Percentiles rank a stretch among this genome's conserved stretches.
Evolutionary conservation across 2,113 vertebrate genomes (phyloP).

Genomic region (Melanerpes aurifrons): DNA sequence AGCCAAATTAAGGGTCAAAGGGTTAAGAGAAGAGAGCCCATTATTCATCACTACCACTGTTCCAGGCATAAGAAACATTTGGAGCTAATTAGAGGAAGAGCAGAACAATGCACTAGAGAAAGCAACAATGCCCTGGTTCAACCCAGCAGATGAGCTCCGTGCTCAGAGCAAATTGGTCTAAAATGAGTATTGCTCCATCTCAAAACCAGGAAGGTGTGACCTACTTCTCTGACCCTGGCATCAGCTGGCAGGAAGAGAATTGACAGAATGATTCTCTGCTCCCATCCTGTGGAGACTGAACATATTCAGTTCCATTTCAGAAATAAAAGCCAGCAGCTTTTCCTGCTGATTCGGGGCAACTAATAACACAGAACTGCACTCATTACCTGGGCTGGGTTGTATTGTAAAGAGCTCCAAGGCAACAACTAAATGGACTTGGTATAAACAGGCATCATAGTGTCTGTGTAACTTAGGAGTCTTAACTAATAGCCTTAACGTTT

Average conservation of each 20-base stretch:
- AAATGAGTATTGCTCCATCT: conserved; percentile 68
- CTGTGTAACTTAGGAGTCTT: not conserved
- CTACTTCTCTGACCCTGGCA: conserved; percentile 61
- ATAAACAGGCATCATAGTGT: not conserved
- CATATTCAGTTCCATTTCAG: conserved; percentile 32
- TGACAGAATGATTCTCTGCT: conserved; percentile 12
- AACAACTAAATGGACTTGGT: not conserved
- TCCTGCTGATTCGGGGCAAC: conserved; percentile 19
- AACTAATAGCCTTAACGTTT: not conserved
- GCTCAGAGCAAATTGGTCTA: conserved; percentile 66
- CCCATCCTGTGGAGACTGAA: not conserved
- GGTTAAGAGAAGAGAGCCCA: conserved; percentile 65
- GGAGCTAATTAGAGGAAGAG: conserved; percentile 65
- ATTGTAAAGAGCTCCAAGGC: conserved; percentile 10
- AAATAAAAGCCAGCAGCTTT: conserved; percentile 48
- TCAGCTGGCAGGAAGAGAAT: conserved; percentile 62
- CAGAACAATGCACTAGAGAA: conserved; percentile 71
- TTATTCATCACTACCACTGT: conserved; percentile 61
- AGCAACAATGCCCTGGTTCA: conserved; percentile 65
- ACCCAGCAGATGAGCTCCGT: conserved; percentile 66
- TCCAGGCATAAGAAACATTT: conserved; percentile 65
- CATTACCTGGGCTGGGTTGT: conserved; percentile 13
- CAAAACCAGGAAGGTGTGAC: conserved; percentile 65
- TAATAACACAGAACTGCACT: conserved; percentile 8
- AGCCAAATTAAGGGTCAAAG: conserved; percentile 32